Evolutionary conservation across 2,888 invertebrate genomes (phyloP), one percentile per base, ranked within the genome.

Genomic region (Serrognathus titanus): DNA sequence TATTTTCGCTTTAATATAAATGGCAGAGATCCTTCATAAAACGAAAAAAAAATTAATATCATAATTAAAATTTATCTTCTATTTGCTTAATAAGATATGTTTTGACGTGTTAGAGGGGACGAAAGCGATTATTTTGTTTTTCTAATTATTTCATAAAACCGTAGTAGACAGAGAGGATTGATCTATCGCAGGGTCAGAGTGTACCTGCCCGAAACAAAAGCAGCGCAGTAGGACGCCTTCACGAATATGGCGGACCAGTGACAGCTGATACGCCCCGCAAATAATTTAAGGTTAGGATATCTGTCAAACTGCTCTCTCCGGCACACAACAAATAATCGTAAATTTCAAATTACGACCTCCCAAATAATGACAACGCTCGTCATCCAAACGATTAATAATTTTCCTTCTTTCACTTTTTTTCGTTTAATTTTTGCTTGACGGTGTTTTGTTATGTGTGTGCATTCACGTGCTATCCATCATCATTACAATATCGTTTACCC

Each of bases 191-290:
- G 24, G 24, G 6, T 31, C 24, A 7, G 7, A 31, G 24, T 31
- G 24, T 31, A 31, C 24, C 24, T 31, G 24, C 20, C 31, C 51
- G 47, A 46, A 59, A 55, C 49, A 53, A 47, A 56, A 52, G 31
- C 24, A 31, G 24, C 56, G 24, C 59, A 53, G 56, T 53, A 51
- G 59, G 59, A 41, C 43, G 46, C 51, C 59, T 49, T 55, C 56
- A 50, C 46, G 48, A 56, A 53, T 50, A 53, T 53, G 56, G 56
- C 52, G 52, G 55, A 51, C 47, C 16, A 41, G 16, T 53, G 55
- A 59, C 59, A 59, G 48, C 55, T 45, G 47, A 53, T 56, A 40
- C 55, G 56, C 53, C 59, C 59, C 53, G 12, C 40, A 8, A 55
- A 55, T 52, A 52, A 52, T 52, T 52, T 52, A 46, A 52, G 52